Evolutionary conservation across 1,140 invertebrate species (phyloP).

Genomic region (Bombyx mandarina): DNA sequence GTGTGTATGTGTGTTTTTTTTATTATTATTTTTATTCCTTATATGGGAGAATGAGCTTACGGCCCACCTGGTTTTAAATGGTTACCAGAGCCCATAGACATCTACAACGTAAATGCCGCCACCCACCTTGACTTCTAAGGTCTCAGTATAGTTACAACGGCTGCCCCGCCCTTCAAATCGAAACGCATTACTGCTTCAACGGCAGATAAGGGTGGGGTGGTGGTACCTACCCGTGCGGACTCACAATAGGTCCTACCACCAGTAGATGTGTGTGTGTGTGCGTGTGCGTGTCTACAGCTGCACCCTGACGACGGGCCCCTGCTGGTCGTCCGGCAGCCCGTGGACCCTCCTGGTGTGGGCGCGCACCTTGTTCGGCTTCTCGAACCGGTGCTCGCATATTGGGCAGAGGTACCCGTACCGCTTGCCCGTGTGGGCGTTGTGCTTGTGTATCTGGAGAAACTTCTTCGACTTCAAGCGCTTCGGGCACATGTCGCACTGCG

Average conservation of each 20-base stretch:
- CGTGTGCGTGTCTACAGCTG: constrained; percentile 19
- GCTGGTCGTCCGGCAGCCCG: constrained; percentile 37
- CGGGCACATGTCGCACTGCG: constrained; percentile 53
- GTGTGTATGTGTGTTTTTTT: too few species aligned
- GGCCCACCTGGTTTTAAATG: too few species aligned
- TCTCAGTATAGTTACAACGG: too few species aligned
- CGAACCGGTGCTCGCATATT: constrained; percentile 49
- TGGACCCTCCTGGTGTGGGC: constrained; percentile 45
- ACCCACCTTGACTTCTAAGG: not conserved
- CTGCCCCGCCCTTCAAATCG: too few species aligned
- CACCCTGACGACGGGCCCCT: constrained; percentile 36
- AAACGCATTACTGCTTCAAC: too few species aligned
- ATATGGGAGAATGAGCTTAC: too few species aligned
- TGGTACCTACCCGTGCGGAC: too few species aligned
- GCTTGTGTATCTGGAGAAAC: constrained; percentile 60
- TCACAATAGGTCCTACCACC: not conserved
- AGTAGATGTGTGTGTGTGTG: not conserved
- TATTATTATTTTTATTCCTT: too few species aligned
- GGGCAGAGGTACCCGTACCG: constrained; percentile 50
- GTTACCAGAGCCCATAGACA: too few species aligned
- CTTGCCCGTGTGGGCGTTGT: constrained; percentile 55
- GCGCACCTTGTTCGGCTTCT: constrained; percentile 57
- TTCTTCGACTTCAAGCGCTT: constrained; percentile 54
- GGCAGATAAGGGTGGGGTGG: too few species aligned
- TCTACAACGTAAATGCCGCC: too few species aligned